Evolutionary conservation across 2,888 invertebrate genomes (phyloP).

Genomic region (Mythimna pallens): DNA sequence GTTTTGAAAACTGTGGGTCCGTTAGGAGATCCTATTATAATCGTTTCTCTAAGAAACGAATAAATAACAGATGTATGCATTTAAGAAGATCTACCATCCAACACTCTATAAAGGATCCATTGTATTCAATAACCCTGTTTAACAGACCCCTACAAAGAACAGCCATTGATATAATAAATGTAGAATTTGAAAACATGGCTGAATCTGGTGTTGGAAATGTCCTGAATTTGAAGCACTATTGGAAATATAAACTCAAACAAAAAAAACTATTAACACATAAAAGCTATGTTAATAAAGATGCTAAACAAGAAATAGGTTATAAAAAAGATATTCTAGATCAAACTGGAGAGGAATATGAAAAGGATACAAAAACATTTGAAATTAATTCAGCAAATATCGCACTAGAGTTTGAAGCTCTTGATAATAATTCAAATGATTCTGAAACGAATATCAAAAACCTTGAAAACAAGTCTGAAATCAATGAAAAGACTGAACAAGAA

Average conservation of each 20-base stretch:
- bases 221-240: constrained; percentile 57
- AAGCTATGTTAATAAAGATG: constrained; percentile 3
- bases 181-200: constrained; percentile 17
- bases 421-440: constrained; percentile 21
- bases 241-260: constrained; percentile 74
- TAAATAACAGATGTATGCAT: neutral
- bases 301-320: constrained; percentile 22
- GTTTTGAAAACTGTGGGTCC: constrained; percentile 1
- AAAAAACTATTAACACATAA: constrained; percentile 70
- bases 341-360: constrained; percentile 3
- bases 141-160: constrained; percentile 20
- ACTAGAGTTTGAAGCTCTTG: neutral
- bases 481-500: constrained; percentile 27
- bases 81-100: neutral
- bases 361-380: constrained; percentile 21
- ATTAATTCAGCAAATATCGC: neutral
- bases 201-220: constrained; percentile 19
- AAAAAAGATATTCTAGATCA: constrained; percentile 15
- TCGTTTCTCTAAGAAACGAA: neutral
- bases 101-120: neutral
- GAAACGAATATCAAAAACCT: neutral
- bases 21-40: constrained; percentile 22
- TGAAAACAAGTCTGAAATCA: constrained; percentile 38
- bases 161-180: constrained; percentile 18
- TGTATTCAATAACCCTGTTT: constrained; percentile 8